A percentile compares a stretch with the other conserved stretches of the same genome.
phyloP scores from a whole-genome alignment of 2,113 vertebrate species.

The Seriola dumerili region DNA sequence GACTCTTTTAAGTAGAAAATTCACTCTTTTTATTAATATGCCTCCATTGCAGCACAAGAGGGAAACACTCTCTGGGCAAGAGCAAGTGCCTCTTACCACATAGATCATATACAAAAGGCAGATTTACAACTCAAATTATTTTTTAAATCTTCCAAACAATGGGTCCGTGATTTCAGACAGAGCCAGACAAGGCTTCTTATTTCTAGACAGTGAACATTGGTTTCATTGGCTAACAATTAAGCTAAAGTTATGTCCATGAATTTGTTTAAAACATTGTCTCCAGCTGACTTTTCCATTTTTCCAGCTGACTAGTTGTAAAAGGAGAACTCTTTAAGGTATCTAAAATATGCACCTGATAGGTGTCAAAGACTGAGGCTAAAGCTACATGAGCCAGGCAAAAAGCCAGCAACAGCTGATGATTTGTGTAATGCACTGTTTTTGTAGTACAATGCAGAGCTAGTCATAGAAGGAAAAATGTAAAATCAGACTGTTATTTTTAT shows the following conservation, averaged over 20 bases:
- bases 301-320: background rate
- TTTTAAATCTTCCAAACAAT: background rate
- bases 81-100: background rate
- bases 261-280: background rate
- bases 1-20: background rate
- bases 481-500: too few relatives aligned
- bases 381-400: background rate
- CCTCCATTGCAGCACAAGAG: background rate
- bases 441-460: background rate
- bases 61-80: background rate
- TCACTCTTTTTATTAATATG: background rate
- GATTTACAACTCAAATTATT: background rate
- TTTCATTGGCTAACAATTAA: background rate
- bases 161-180: background rate
- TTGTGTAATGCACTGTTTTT: background rate
- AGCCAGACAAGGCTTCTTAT: background rate
- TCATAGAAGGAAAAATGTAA: background rate
- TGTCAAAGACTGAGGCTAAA: background rate
- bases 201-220: background rate
- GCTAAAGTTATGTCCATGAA: background rate
- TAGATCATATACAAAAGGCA: background rate
- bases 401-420: background rate
- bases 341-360: background rate
- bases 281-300: background rate
- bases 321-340: background rate